Base-by-base conservation (phyloP, 2,888 invertebrate genomes). In the Erebia epiphron region DNA sequence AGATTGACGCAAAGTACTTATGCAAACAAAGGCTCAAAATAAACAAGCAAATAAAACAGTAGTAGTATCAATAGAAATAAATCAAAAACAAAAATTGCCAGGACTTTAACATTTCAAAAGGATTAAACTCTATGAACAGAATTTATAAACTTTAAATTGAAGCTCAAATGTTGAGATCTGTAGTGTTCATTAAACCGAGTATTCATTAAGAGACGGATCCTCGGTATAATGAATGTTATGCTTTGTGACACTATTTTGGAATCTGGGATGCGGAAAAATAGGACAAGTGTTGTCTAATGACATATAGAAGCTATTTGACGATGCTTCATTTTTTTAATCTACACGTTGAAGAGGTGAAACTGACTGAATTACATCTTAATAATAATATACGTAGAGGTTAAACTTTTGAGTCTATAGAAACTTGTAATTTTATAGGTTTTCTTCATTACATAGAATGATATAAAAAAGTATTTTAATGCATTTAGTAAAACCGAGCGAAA, bases 31-130 rank as follows among this genome's bases (percentile, higher is more conserved):
- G 16, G 5, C 35, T n/a, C 9, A n/a, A 1, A n/a, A 50, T 16
- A 18, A 54, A 18, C 11, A 16, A 1, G 10, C 10, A 54, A 10
- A 52, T 10, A 16, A 8, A 9, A 52, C 5, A 49, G 14, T 4
- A 14, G 2, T 49, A 4, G 49, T 14, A 14, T 16, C n/a, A 52
- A 1, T n/a, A 52, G 56, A 26, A 57, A 21, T 21, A 7, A 26
- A 57, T 57, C 26, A 21, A 56, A 18, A 21, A 18, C 56, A 21
- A n/a, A 13, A n/a, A 14, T 8, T 7, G 50, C 1, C 14, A 50
- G 50, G 50, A n/a, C 21, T n/a, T n/a, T n/a, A n/a, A n/a, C n/a
- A n/a, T 56, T 21, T 63, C 43, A 72, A 62, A 57, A 57, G 70
- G 46, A 69, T 46, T 16, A 61, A 46, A 10, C 10, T 46, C 18